Evolutionary conservation across 2,113 vertebrate genomes (phyloP), one percentile per base, ranked within the genome.

Genomic region (Phrynosoma blainvillii): DNA sequence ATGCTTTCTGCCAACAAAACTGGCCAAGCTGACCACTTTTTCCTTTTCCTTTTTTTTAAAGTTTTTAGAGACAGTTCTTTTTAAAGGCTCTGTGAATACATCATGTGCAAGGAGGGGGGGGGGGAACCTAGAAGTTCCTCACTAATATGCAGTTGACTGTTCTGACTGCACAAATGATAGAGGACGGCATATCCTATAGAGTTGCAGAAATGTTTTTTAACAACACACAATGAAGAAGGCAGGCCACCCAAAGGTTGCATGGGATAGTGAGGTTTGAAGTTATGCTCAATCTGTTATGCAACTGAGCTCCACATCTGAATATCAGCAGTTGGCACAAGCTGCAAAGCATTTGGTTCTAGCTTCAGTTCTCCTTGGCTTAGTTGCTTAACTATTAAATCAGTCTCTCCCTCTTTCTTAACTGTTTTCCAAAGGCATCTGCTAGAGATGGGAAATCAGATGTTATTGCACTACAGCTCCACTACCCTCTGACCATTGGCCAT

Each of bases 81-180:
- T 77, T 84, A 75, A 40, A 70, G 79, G 70, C 0, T 0, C 16
- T 0, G 0, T 0, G 32, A 36, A 5, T n/a, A 20, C 1, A 18
- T 68, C 0, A 42, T 0, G 18, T 42, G 70, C 42, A 85, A 5
- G 10, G n/a, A 54, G 13, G 47, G 25, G 10, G 1, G 4, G 25
- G 27, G 12, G n/a, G 8, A n/a, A 1, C 8, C 42, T 73, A 12
- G 36, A 74, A 12, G 12, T 59, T 73, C 40, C 36, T 82, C 32
- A 14, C 3, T 83, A 32, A 54, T 68, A 42, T 74, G 1, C 36
- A 47, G 40, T 1, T 30, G 23, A 32, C 47, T 73, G 23, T 47
- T 56, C 9, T 54, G 4, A 36, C 30, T 76, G 73, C 23, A 42
- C 40, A 4, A 85, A 85, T 75, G 54, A 32, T 16, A 40, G n/a